These are phyloP conservation scores for Cryptoblepharus egeriae DNA, from an alignment of 2,797 vertebrate genomes.

Conservation along the genomic window DNA sequence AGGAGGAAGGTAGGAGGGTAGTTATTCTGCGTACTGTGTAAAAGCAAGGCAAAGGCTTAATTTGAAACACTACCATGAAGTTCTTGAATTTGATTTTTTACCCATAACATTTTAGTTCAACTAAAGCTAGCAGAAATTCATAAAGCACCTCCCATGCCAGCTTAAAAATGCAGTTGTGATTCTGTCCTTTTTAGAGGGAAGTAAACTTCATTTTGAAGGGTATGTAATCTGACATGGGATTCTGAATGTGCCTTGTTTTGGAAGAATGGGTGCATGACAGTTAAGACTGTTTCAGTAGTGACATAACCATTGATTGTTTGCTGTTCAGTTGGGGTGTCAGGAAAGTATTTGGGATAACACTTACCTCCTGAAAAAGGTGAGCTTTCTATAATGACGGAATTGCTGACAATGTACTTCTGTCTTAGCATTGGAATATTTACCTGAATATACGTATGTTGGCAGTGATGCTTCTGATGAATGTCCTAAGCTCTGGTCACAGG, in stretches of 20 bases:
- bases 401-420: neutral
- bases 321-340: neutral
- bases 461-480: constrained; percentile 24
- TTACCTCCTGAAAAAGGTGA: neutral
- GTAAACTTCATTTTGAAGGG: neutral
- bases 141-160: neutral
- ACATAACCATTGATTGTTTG: accelerated
- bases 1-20: no score
- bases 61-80: neutral
- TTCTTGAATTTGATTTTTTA: neutral
- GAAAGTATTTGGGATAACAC: neutral
- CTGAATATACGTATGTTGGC: constrained; percentile 47
- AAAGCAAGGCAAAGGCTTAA: neutral
- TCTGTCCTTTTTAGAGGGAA: neutral
- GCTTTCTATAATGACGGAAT: neutral
- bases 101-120: neutral
- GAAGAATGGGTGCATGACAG: neutral
- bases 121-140: neutral
- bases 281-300: accelerated
- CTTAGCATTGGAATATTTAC: constrained; percentile 10
- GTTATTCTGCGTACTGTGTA: neutral
- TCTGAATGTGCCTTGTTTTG: neutral
- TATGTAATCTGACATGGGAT: neutral
- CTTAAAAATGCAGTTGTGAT: neutral
- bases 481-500: constrained; percentile 54